Percentiles rank a stretch among this genome's conserved stretches.
Evolutionary conservation across 2,797 vertebrate genomes (phyloP).

Genomic region (Cirrhinus molitorella): DNA sequence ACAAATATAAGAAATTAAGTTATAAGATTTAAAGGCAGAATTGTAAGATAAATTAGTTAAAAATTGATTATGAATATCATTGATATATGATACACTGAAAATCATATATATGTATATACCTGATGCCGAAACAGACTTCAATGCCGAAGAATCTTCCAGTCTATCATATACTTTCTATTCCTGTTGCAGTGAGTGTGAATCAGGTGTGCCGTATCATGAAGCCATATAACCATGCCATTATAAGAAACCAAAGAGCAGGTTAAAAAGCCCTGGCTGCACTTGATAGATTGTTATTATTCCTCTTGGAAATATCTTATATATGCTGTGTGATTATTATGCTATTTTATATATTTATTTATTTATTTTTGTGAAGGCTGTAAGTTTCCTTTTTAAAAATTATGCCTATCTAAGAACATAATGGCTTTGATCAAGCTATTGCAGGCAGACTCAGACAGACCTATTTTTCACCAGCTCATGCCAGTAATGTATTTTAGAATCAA

Average conservation of each 20-base stretch:
- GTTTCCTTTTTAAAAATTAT: constrained; percentile 43
- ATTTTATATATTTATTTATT: background rate
- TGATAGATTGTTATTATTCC: constrained; percentile 49
- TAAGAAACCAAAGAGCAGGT: constrained; percentile 57
- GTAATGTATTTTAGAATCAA: constrained; percentile 62
- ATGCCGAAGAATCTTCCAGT: constrained; percentile 59
- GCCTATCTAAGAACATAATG: constrained; percentile 39
- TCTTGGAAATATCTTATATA: constrained; percentile 40
- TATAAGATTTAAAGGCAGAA: background rate
- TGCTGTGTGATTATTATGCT: constrained; percentile 5
- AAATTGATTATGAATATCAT: background rate
- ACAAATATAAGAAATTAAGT: too few relatives aligned
- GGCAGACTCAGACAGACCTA: constrained; percentile 38
- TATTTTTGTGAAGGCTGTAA: constrained; percentile 13
- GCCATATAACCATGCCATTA: constrained; percentile 57
- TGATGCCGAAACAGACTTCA: background rate
- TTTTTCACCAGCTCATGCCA: constrained; percentile 46
- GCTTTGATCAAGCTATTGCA: constrained; percentile 29
- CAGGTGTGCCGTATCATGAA: constrained; percentile 65
- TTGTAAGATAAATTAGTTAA: too few relatives aligned
- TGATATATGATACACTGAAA: too few relatives aligned
- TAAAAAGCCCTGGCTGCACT: constrained; percentile 38
- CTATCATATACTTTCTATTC: constrained; percentile 63
- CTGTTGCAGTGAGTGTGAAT: constrained; percentile 71
- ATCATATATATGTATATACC: background rate